These are phyloP conservation scores for Microcebus jonahi DNA, from an alignment of 2,113 vertebrate genomes.

Conservation along the genomic window DNA sequence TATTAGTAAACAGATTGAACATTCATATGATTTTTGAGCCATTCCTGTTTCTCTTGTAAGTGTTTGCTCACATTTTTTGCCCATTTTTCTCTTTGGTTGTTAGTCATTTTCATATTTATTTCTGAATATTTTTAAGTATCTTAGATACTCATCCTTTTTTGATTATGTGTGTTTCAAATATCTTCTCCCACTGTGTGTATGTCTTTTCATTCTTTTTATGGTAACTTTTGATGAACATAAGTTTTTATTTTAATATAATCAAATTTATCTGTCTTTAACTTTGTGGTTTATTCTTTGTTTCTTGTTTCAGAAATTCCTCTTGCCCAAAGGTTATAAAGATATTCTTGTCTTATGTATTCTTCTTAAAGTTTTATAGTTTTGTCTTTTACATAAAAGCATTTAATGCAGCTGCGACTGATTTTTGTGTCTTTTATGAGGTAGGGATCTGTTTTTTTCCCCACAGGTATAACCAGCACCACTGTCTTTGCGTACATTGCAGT, in stretches of 20 bases:
- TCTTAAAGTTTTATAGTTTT: neutral
- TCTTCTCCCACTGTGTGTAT: neutral
- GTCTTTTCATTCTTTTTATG: neutral
- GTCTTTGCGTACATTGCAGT: neutral
- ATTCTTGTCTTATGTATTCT: neutral
- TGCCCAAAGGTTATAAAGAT: slow-evolving; percentile 3
- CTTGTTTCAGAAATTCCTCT: slow-evolving; percentile 45
- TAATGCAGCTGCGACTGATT: neutral
- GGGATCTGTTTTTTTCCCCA: neutral
- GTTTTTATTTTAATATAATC: slow-evolving; percentile 17
- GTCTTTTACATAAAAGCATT: neutral
- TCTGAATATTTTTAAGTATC: slow-evolving; percentile 26
- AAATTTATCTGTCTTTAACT: neutral
- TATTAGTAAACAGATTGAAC: neutral
- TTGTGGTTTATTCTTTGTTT: slow-evolving; percentile 2
- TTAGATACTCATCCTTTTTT: neutral
- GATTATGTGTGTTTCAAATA: neutral
- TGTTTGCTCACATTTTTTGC: neutral
- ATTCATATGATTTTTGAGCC: neutral
- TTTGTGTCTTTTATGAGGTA: neutral
- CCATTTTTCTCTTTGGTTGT: neutral
- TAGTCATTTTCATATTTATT: slow-evolving; percentile 18
- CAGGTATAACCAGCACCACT: neutral
- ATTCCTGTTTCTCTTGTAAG: neutral
- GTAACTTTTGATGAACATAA: neutral